Base-by-base conservation (phyloP, 2,797 vertebrate genomes). In the Kryptopterus vitreolus region DNA sequence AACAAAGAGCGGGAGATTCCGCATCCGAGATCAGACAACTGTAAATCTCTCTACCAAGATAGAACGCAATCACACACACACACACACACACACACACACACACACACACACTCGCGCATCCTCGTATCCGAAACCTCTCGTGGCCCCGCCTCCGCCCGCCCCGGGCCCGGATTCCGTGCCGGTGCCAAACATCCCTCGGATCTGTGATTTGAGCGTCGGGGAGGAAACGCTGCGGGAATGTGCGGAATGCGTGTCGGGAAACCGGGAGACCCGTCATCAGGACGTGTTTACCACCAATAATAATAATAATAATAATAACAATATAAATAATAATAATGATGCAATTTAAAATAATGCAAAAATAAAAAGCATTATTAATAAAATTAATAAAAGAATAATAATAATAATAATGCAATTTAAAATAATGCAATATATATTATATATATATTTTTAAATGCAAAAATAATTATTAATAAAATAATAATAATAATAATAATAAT, bases 271-370 rank as follows among this genome's bases (percentile, higher is more conserved):
- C 87, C 81, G 90, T 89, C 91, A 88, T 89, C 89, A 76, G 62
- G 55, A 31, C 87, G 86, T 92, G 92, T 92, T 94, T 93, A 90
- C 88, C n/a, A n/a, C n/a, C n/a, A n/a, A n/a, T n/a, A n/a, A n/a
- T n/a, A n/a, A n/a, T n/a, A n/a, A n/a, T n/a, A n/a, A n/a, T n/a
- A n/a, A n/a, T n/a, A n/a, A n/a, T n/a, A n/a, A n/a, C n/a, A n/a
- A n/a, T n/a, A n/a, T n/a, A n/a, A n/a, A n/a, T n/a, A n/a, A n/a
- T n/a, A n/a, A n/a, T n/a, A n/a, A n/a, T n/a, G n/a, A n/a, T n/a
- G n/a, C n/a, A n/a, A n/a, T n/a, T n/a, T n/a, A n/a, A n/a, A n/a
- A n/a, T n/a, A n/a, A n/a, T n/a, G n/a, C n/a, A n/a, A n/a, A n/a
- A n/a, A n/a, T n/a, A n/a, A n/a, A n/a, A n/a, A n/a, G n/a, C n/a